Conservation (phyloP, 2,888 invertebrate genomes). For the Apocheima hispidaria region DNA sequence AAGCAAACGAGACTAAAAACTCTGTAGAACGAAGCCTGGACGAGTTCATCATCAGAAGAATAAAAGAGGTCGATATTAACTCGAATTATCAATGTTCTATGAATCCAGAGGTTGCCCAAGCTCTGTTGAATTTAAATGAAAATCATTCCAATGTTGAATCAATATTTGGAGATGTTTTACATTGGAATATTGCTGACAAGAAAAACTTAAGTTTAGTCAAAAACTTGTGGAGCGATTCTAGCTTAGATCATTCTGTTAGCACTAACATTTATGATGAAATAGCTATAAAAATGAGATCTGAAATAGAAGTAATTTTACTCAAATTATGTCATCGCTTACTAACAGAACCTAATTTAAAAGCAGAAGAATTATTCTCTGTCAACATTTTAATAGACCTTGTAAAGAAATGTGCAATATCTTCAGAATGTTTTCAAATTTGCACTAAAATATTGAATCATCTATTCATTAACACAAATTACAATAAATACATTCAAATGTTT, state of each 20-base stretch:
- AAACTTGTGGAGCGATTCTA: conserved; percentile 60
- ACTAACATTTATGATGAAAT: conserved; percentile 55
- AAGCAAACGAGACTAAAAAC: conserved; percentile 24
- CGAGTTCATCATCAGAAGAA: conserved; percentile 64
- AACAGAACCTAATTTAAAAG: conserved; percentile 43
- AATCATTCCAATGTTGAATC: conserved; percentile 49
- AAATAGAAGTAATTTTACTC: conserved; percentile 66
- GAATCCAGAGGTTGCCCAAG: conserved; percentile 70
- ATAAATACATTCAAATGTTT: conserved; percentile 56
- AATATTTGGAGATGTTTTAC: conserved; percentile 60
- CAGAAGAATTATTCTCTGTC: conserved; percentile 49
- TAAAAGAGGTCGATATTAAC: conserved; percentile 59
- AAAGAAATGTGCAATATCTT: conserved; percentile 60
- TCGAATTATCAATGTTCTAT: conserved; percentile 52
- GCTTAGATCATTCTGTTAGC: conserved; percentile 19
- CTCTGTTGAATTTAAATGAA: conserved; percentile 68
- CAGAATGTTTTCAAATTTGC: conserved; percentile 72
- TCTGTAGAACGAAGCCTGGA: conserved; percentile 60
- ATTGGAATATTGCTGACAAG: conserved; percentile 51
- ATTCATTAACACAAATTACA: conserved; percentile 65
- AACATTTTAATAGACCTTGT: conserved; percentile 54
- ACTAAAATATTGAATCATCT: conserved; percentile 65
- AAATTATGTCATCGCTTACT: conserved; percentile 53
- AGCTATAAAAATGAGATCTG: conserved; percentile 66
- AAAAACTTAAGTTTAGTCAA: conserved; percentile 58